Evolutionary conservation across 2,888 invertebrate species (phyloP), one percentile per base, ranked within the genome.

Genomic region (Euzetes globulus): DNA sequence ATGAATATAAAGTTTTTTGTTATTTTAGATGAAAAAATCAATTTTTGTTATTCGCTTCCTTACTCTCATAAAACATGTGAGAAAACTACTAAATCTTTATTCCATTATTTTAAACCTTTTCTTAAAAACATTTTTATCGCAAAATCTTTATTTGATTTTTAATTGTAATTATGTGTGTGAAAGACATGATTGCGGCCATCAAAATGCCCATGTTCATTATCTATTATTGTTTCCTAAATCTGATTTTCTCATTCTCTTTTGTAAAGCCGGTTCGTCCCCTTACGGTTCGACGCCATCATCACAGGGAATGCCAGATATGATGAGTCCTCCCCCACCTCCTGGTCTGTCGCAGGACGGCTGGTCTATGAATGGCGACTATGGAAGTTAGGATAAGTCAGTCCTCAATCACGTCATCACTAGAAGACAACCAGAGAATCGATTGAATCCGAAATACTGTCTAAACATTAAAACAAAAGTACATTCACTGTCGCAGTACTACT

Each of bases 231-330:
- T n/a, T 33, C 33, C 7, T 33, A 33, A 33, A 52, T 52, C 9
- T 58, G n/a, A 27, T 60, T 25, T 47, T 3, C 11, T 41, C n/a
- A 29, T 71, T 50, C 33, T 60, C 13, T 71, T 60, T 65, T 55
- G n/a, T 70, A 77, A 77, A 72, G 78, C 79, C 55, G 79, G 79
- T 29, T 76, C 77, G 60, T 78, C 79, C n/a, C 78, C 79, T 17
- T 79, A 79, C 75, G 78, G 78, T 68, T 60, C 78, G 55, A 77
- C 76, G 50, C 78, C 78, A 22, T 78, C 77, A n/a, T 77, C 77
- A 55, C 78, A 78, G 72, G 47, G 60, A 50, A 60, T 60, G 11
- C 75, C 75, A 41, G 76, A 77, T 71, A 78, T 78, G 65, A 77
- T 78, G 74, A 77, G 77, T 75, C 77, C 78, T 33, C 77, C 78